Evolutionary conservation across 2,888 invertebrate species (phyloP), one percentile per base, ranked within the genome.

Genomic region (Nasonia oneida): DNA sequence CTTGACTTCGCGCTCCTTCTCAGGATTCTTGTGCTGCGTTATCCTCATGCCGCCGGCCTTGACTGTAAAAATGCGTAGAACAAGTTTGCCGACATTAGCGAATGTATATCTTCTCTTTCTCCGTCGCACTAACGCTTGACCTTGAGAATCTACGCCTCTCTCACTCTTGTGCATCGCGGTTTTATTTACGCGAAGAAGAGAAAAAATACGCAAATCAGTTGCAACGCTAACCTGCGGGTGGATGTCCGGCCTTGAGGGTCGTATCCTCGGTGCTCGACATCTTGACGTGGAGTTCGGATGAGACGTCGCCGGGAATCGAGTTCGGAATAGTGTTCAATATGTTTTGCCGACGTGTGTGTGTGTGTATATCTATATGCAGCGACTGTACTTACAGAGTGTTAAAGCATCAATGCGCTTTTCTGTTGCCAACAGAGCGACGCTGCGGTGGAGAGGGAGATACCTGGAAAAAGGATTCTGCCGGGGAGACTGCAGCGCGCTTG

Each of bases 11-110:
- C 96, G 96, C 90, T 95, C 94, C 67, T 95, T 94, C 89, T 96
- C 96, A 8, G 96, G 95, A 1, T 95, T 94, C 93, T 98, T 98
- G 92, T 98, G 97, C 91, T 98, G 98, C 18, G 97, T 97, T 91
- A 98, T 98, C 89, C 98, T 95, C 98, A 98, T 98, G 2, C 98
- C 98, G 79, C 98, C 98, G 84, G 97, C 98, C 95, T 98, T 98
- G 3, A 98, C 98, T 98, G 93, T 80, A 90, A 88, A 75, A 75
- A 78, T 75, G 64, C 39, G 70, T 37, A 87, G 18, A 81, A 87
- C 64, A 88, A 88, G 81, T 87, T 87, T 29, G 57, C n/a, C 81
- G 73, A 79, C 71, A 75, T 78, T 81, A 78, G 57, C 64, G 57
- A 39, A 71, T 23, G n/a, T 12, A 50, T 53, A 14, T 39, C 29